Conservation (phyloP, 2,113 vertebrate species). For the Terrapene triunguis region DNA sequence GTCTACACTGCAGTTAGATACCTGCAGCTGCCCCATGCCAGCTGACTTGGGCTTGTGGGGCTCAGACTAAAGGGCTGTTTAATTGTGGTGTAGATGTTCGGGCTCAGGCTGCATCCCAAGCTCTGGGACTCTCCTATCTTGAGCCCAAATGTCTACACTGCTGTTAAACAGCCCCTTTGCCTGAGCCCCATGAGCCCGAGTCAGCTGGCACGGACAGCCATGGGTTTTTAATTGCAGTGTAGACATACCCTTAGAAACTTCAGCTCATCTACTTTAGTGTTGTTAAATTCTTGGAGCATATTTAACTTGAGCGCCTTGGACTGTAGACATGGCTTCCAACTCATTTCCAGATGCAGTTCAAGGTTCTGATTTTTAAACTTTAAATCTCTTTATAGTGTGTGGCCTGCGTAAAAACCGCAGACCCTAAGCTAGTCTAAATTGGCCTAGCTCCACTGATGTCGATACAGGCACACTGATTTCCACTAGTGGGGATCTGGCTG, state of each 20-base stretch:
- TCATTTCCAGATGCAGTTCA: not conserved
- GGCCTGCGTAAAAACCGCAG: not conserved
- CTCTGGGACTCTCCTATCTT: not conserved
- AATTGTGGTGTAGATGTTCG: not conserved
- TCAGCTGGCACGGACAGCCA: not conserved
- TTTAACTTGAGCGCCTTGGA: rapidly evolving
- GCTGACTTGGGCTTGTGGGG: not conserved
- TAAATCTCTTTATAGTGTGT: not conserved
- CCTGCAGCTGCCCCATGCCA: not conserved
- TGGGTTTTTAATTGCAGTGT: not conserved
- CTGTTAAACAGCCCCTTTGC: not conserved
- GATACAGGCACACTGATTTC: conserved; percentile 29
- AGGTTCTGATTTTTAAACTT: not conserved
- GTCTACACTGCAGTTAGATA: not conserved
- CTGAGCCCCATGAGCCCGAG: not conserved
- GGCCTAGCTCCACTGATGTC: conserved; percentile 21
- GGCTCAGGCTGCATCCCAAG: not conserved
- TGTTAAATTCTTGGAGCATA: rapidly evolving
- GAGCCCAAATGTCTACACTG: not conserved
- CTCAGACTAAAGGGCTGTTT: not conserved
- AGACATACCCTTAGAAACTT: not conserved
- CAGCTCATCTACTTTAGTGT: rapidly evolving
- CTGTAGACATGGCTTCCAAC: not conserved
- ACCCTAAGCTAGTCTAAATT: conserved; percentile 47
- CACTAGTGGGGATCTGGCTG: conserved; percentile 40